Evolutionary conservation across 2,888 invertebrate species (phyloP).

Genomic region (Ethmia dodecea): DNA sequence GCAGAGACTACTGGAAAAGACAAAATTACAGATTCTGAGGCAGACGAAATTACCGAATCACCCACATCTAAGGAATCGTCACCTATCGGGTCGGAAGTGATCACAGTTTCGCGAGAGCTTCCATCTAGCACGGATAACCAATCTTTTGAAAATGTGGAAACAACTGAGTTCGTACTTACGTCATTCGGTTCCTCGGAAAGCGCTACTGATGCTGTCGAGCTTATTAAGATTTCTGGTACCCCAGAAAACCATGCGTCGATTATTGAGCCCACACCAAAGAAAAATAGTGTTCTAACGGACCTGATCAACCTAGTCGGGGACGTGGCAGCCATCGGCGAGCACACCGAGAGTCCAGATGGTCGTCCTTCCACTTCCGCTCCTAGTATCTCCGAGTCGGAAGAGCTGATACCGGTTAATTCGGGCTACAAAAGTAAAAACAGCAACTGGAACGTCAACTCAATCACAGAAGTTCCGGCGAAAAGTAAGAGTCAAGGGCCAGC

Average conservation of each 20-base stretch:
- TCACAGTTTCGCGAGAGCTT: slow-evolving; percentile 34
- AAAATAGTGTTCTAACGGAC: slow-evolving; percentile 50
- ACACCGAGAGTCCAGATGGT: slow-evolving; percentile 36
- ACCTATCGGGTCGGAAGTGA: slow-evolving; percentile 36
- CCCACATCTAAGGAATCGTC: slow-evolving; percentile 31
- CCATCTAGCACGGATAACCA: slow-evolving; percentile 30
- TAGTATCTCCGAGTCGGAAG: slow-evolving; percentile 58
- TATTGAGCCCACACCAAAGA: slow-evolving; percentile 36
- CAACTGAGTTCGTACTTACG: slow-evolving; percentile 55
- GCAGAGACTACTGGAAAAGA: slow-evolving; percentile 44
- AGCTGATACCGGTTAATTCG: slow-evolving; percentile 60
- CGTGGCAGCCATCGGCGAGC: slow-evolving; percentile 63
- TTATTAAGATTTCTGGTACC: slow-evolving; percentile 51
- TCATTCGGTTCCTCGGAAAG: slow-evolving; percentile 56
- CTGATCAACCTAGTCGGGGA: slow-evolving; percentile 65
- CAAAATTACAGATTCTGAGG: slow-evolving; percentile 30
- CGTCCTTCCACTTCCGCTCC: slow-evolving; percentile 23
- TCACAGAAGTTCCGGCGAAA: slow-evolving; percentile 59
- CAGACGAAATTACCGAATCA: slow-evolving; percentile 13
- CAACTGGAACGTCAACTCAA: slow-evolving; percentile 62
- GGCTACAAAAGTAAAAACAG: slow-evolving; percentile 69
- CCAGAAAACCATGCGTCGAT: slow-evolving; percentile 46
- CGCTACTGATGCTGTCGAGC: slow-evolving; percentile 53
- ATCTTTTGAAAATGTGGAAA: slow-evolving; percentile 50
- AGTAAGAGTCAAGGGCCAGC: slow-evolving; percentile 35